Base-by-base conservation (phyloP, 2,113 vertebrate species). In the Mastomys coucha region DNA sequence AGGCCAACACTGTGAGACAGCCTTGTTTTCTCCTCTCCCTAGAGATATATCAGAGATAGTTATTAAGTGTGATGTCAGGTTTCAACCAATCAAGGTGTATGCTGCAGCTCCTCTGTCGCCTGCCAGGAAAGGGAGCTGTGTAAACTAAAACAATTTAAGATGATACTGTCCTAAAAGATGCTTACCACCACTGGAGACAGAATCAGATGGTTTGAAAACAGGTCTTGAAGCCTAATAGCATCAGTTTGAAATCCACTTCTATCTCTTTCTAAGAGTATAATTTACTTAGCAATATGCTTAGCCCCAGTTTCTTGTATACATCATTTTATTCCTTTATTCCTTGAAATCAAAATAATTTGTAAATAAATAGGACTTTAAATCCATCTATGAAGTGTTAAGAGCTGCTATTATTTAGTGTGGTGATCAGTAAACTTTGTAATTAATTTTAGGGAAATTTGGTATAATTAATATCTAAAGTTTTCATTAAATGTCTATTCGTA, bases 401-500 rank as follows among this genome's bases (percentile, higher is more conserved):
- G 90, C 91, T 51, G 14, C 11, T 88, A 69, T 51, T 91, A 60
- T 53, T 92, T 63, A 82, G 42, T 56, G 31, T 63, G 51, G 77
- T 69, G 36, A 86, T 33, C 73, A 70, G 51, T 53, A 53, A 73
- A 42, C 42, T 10, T 45, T 33, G 91, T 56, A 80, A 87, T 91
- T 91, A 87, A 67, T n/a, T 86, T 89, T 69, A 86, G 42, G 17
- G 89, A 63, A 31, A 39, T 86, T 85, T 92, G 45, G 81, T 49
- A 24, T 56, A 91, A 77, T 11, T 2, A 78, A 13, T 70, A 45
- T 1, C 11, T 69, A 14, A 85, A n/a, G 33, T 2, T 22, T 33
- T 94, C 26, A 56, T 65, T 63, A 88, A 92, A 80, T 94, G 11
- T 33, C 89, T 45, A 85, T 10, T 76, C 13, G 94, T 45, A 70